Percentiles rank a stretch among this genome's conserved stretches.
Evolutionary conservation across 2,797 vertebrate genomes (phyloP).

Genomic region (Rhabdophis nuchalis): DNA sequence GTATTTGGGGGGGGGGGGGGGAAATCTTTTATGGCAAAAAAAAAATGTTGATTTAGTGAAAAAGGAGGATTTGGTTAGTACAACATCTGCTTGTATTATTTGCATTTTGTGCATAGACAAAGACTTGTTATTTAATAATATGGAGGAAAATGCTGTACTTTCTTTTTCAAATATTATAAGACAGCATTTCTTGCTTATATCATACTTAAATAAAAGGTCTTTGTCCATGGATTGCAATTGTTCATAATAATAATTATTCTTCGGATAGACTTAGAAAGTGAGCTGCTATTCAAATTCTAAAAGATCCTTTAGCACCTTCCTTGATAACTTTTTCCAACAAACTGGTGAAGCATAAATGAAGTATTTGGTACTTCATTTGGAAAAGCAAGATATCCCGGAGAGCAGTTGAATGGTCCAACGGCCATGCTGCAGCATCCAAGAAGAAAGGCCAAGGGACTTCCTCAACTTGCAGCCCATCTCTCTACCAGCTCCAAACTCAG

Average conservation of each 20-base stretch:
- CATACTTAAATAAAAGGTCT: background rate
- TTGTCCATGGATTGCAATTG: background rate
- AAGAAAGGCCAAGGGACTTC: background rate
- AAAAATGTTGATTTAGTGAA: background rate
- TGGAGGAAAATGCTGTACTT: background rate
- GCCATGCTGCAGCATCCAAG: background rate
- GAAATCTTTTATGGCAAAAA: conserved; percentile 13
- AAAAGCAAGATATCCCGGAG: background rate
- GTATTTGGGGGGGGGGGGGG: conserved; percentile 15
- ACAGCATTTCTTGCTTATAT: background rate
- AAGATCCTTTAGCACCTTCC: background rate
- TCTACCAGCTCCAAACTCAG: background rate
- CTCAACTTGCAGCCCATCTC: background rate
- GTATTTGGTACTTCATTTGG: background rate
- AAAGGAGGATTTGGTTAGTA: background rate
- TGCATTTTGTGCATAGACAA: conserved; percentile 32
- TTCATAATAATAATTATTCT: conserved; percentile 4
- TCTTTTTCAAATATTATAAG: background rate
- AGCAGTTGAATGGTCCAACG: background rate
- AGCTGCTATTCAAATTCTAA: background rate
- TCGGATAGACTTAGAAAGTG: background rate
- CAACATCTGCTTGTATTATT: conserved; percentile 2
- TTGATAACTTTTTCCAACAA: background rate
- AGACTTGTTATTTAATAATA: background rate
- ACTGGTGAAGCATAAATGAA: background rate